Evolutionary conservation across 37 sponge, comb jelly and placozoan species (phyloP).

Genomic region (Mnemiopsis leidyi): DNA sequence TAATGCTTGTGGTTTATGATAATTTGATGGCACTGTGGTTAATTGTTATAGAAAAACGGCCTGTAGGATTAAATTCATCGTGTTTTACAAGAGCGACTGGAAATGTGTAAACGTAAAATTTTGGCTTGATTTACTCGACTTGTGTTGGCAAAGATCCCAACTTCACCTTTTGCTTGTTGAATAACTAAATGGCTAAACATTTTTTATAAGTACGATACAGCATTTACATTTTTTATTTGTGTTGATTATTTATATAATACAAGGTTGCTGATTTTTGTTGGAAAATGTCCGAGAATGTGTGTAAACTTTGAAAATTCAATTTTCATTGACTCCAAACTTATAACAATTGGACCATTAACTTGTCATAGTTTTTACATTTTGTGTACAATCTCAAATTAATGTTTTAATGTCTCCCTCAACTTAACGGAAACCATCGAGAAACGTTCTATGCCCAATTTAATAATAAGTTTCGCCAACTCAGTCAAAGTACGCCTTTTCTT

Average conservation of each 20-base stretch:
- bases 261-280: slow-evolving; percentile 63
- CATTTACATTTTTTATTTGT: slow-evolving; percentile 43
- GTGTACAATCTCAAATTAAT: background rate
- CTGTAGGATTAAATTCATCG: background rate
- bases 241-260: slow-evolving; percentile 51
- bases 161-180: background rate
- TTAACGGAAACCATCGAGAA: no score
- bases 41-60: background rate
- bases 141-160: background rate
- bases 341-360: background rate
- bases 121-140: background rate
- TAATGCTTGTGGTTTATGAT: background rate
- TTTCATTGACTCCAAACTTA: background rate
- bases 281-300: slow-evolving; percentile 1
- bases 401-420: no score
- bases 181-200: slow-evolving; percentile 2
- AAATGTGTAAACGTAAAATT: background rate
- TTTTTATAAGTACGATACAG: slow-evolving; percentile 20
- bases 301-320: background rate
- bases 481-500: no score
- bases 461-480: no score
- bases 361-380: background rate
- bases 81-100: no score
- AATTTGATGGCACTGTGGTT: background rate
- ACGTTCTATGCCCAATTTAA: no score